Evolutionary conservation across 1,140 invertebrate species (phyloP).

Genomic region (Coelopa frigida): DNA sequence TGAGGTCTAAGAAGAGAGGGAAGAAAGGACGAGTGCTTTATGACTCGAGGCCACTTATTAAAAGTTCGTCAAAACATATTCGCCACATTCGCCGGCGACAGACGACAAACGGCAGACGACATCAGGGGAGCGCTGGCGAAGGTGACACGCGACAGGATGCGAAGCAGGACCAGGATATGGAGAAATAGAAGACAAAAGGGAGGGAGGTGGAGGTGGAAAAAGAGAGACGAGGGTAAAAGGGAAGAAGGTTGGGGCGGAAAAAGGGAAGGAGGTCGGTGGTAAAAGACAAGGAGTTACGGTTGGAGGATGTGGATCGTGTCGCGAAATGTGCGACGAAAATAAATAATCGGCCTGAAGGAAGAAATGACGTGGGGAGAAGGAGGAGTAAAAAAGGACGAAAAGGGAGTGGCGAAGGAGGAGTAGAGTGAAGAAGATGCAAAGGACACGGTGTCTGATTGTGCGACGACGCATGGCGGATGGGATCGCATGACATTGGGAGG

Average conservation of each 20-base stretch:
- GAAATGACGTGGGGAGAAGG: too few species aligned
- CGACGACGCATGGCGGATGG: too few species aligned
- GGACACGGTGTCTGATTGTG: too few species aligned
- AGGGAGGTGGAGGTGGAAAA: background rate
- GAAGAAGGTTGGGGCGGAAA: background rate
- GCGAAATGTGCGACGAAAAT: too few species aligned
- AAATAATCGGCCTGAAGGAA: too few species aligned
- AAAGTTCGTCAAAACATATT: conserved; percentile 14
- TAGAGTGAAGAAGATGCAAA: too few species aligned
- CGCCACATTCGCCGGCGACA: conserved; percentile 9
- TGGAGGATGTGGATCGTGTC: too few species aligned
- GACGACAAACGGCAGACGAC: too few species aligned
- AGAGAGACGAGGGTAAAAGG: background rate
- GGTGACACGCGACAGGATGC: background rate
- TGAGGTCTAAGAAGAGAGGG: too few species aligned
- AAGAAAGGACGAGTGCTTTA: too few species aligned
- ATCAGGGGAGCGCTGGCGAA: background rate
- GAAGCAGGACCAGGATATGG: background rate
- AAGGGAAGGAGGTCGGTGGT: background rate
- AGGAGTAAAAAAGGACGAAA: background rate
- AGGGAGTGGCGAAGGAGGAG: background rate
- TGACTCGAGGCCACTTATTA: conserved; percentile 12
- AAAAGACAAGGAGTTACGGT: background rate
- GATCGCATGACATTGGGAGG: too few species aligned
- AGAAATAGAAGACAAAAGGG: background rate